Base-by-base conservation (phyloP, 1,140 invertebrate genomes). In the Brachionus sp. region DNA sequence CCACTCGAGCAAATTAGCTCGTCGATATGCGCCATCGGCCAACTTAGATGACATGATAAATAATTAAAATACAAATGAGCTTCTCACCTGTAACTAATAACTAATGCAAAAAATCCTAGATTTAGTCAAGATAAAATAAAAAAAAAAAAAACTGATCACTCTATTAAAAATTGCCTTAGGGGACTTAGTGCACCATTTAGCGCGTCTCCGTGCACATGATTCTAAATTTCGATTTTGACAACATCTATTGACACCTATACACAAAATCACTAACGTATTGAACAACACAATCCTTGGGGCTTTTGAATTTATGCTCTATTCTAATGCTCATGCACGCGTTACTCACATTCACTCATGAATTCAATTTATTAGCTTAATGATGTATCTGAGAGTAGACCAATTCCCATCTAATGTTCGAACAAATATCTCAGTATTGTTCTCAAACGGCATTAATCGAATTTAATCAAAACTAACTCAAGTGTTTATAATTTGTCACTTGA, bases 401-500 rank as follows among this genome's bases (percentile, higher is more conserved):
- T 57, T 57, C 50, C 50, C 50, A 57, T 16, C 16, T 57, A 57
- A 57, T 57, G 50, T 57, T 5, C 16, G 50, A 23, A 25, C 50
- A 57, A 50, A 57, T 29, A 29, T 57, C 50, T 57, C 50, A 57
- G 50, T 57, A 57, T 57, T 57, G 50, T 57, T 57, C 50, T 42
- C 39, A 42, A 42, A 19, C 13, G 35, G 33, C 33, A 70, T 70
- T 70, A 70, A 70, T 75, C 42, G 23, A 75, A 75, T 75, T 50
- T 75, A 75, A 75, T 75, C 70, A 75, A 75, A 75, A 75, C 37
- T 33, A 75, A 75, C 25, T 75, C 70, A 39, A 75, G 70, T 75
- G 70, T 75, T 75, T 75, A 75, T 75, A 75, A 75, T 75, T 75
- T 75, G 70, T 75, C 70, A 75, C 70, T 75, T 46, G 70, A 75